These are phyloP conservation scores for Helostoma temminkii DNA, from an alignment of 2,797 vertebrate species.

Conservation along the genomic window DNA sequence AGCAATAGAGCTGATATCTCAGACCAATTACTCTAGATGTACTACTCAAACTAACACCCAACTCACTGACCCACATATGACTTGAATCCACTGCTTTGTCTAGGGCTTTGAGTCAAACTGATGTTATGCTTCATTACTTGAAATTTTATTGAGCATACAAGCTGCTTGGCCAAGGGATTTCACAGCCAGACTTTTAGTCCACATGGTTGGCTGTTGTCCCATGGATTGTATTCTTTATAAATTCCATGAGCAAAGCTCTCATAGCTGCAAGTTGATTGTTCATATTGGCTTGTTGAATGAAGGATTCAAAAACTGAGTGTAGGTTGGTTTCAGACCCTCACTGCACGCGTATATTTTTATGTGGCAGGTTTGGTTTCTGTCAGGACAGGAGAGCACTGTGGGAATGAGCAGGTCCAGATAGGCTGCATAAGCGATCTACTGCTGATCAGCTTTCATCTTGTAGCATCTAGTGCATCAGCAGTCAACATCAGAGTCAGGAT, in stretches of 20 bases:
- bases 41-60: conserved; percentile 53
- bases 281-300: conserved; percentile 39
- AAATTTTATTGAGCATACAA: conserved; percentile 43
- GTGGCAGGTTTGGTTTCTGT: conserved; percentile 44
- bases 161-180: conserved; percentile 41
- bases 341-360: conserved; percentile 37
- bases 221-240: conserved; percentile 36
- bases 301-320: conserved; percentile 51
- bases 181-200: conserved; percentile 41
- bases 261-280: conserved; percentile 43
- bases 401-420: conserved; percentile 52
- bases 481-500: conserved; percentile 40
- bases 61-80: conserved; percentile 70
- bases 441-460: conserved; percentile 48
- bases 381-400: conserved; percentile 35
- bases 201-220: conserved; percentile 33
- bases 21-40: conserved; percentile 75
- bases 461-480: conserved; percentile 40
- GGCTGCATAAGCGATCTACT: conserved; percentile 31
- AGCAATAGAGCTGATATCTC: conserved; percentile 69
- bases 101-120: conserved; percentile 34
- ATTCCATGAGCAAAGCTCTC: conserved; percentile 48
- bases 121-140: conserved; percentile 49
- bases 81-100: conserved; percentile 31
- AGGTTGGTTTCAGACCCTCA: conserved; percentile 43